A percentile compares a stretch with the other conserved stretches of the same genome.
Evolutionary conservation across 2,888 invertebrate genomes (phyloP).

Genomic region (Lepidonotus clava): DNA sequence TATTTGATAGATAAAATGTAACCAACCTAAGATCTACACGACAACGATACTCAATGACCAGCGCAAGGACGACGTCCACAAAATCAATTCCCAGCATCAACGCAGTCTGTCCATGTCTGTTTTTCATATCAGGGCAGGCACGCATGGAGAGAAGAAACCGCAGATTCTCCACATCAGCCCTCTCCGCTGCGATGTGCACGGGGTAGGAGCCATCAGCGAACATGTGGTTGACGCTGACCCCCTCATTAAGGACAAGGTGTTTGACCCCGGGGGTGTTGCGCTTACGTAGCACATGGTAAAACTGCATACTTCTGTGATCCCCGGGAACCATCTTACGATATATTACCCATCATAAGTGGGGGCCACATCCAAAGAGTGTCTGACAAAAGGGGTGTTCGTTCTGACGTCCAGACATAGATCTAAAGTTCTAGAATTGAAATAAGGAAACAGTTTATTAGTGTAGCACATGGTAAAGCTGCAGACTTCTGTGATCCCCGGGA

Average conservation of each 20-base stretch:
- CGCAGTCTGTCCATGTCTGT: conserved; percentile 59
- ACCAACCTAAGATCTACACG: conserved; percentile 3
- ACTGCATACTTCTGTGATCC: conserved; percentile 53
- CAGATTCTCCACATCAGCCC: conserved; percentile 53
- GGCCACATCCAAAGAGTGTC: too few species aligned
- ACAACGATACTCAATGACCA: conserved; percentile 42
- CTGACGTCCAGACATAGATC: too few species aligned
- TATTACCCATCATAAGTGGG: too few species aligned
- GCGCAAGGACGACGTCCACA: conserved; percentile 46
- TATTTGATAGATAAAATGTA: too few species aligned
- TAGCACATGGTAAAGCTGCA: conserved; percentile 55
- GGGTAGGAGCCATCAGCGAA: conserved; percentile 60
- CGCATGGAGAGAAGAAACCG: conserved; percentile 54
- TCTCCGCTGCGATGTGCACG: conserved; percentile 59
- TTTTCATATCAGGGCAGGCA: conserved; percentile 56
- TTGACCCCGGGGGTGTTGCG: conserved; percentile 48
- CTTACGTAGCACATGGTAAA: conserved; percentile 51
- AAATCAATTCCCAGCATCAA: conserved; percentile 56
- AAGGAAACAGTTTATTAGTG: too few species aligned
- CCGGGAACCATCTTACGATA: conserved; percentile 18
- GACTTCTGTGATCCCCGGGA: conserved; percentile 32
- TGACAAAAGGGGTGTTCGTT: too few species aligned
- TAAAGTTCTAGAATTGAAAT: too few species aligned
- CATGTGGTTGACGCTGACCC: conserved; percentile 57
- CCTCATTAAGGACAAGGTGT: conserved; percentile 57